These are phyloP conservation scores for Ptychochromis oligacanthus DNA, from an alignment of 2,113 vertebrate genomes.

Conservation along the genomic window DNA sequence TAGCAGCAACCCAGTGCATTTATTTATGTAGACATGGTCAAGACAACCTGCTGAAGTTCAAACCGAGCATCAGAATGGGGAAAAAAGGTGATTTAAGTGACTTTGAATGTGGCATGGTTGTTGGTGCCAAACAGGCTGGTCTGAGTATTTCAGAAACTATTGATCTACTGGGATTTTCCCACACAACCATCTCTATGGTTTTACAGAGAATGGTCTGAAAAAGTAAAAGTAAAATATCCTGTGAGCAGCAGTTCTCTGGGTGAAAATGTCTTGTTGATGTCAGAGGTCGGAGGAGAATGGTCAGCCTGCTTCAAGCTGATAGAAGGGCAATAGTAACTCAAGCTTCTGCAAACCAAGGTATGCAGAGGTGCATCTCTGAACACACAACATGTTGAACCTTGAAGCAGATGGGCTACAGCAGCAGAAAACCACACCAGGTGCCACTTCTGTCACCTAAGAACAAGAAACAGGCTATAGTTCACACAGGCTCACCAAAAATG, in stretches of 20 bases:
- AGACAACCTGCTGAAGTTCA: neutral
- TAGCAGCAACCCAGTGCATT: neutral
- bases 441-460: neutral
- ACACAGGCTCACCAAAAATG: neutral
- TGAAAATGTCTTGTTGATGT: neutral
- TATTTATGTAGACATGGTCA: neutral
- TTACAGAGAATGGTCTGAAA: too few species aligned
- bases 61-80: neutral
- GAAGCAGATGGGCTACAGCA: too few species aligned
- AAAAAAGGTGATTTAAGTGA: too few species aligned
- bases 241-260: neutral
- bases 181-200: too few species aligned
- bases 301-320: too few species aligned
- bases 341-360: neutral
- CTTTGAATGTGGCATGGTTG: neutral
- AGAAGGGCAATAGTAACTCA: too few species aligned
- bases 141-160: too few species aligned
- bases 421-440: neutral
- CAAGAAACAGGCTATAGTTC: neutral
- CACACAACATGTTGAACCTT: too few species aligned
- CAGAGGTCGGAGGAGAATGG: neutral
- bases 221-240: neutral
- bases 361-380: neutral
- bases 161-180: too few species aligned
- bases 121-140: neutral